phyloP scores from a whole-genome alignment of 2,113 vertebrate genomes.

The Sciurus niger region DNA sequence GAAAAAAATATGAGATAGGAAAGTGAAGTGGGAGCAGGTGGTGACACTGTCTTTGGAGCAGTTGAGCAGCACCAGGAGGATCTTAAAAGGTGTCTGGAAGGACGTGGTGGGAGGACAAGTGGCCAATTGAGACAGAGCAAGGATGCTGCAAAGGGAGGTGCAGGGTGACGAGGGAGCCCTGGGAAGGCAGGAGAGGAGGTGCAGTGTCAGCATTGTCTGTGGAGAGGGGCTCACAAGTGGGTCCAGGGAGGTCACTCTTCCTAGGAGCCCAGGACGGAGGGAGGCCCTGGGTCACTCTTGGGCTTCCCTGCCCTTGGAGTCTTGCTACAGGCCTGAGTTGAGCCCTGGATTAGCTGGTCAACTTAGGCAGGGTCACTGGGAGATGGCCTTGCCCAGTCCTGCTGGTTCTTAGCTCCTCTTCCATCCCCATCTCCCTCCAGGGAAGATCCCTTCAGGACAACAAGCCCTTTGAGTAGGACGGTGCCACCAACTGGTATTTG shows the following conservation, averaged over 20 bases:
- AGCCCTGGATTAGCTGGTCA: not conserved
- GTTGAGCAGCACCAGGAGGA: not conserved
- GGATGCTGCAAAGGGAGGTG: too few relatives aligned
- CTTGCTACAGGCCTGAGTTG: not conserved
- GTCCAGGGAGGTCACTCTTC: not conserved
- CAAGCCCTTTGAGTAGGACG: conserved; percentile 78
- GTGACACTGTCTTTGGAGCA: not conserved
- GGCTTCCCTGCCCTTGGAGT: not conserved
- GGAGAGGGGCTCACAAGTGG: not conserved
- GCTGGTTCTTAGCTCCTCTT: conserved; percentile 51
- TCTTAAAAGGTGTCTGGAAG: not conserved
- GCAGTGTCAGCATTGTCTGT: not conserved
- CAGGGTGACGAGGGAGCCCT: not conserved
- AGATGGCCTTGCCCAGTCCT: not conserved
- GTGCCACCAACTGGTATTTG: conserved; percentile 73
- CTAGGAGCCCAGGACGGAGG: not conserved
- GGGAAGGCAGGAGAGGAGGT: not conserved
- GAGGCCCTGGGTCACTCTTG: rapidly evolving
- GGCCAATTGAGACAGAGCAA: not conserved
- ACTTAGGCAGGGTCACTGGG: too few relatives aligned
- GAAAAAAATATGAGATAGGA: not conserved
- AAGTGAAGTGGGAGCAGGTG: not conserved
- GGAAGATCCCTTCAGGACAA: not conserved
- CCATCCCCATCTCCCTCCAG: not conserved
- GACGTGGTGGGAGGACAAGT: not conserved